Evolutionary conservation across 2,797 vertebrate genomes (phyloP).

Genomic region (Halcyon leucocephala): DNA sequence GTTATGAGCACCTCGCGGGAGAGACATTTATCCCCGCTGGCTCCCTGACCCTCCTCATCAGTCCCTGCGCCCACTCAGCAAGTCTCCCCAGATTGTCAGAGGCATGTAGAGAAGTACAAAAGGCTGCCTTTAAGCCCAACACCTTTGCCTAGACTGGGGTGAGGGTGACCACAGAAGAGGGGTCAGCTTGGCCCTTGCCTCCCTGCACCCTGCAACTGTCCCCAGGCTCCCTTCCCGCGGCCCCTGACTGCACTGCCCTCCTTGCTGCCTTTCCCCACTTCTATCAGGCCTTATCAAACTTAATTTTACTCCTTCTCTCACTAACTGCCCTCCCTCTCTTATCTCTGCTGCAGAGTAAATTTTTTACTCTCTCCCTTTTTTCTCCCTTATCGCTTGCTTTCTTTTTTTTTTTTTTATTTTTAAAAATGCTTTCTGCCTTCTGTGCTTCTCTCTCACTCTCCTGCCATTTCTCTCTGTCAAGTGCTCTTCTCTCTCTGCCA

Average conservation of each 20-base stretch:
- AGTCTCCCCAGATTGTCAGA: neutral
- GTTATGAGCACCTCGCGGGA: neutral
- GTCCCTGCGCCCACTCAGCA: neutral
- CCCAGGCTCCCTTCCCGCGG: fast-evolving
- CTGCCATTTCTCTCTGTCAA: conserved; percentile 5
- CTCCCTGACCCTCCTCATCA: neutral
- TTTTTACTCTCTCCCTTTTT: conserved; percentile 45
- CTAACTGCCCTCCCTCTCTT: conserved; percentile 39
- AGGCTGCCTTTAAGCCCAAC: neutral
- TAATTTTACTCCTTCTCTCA: conserved; percentile 39
- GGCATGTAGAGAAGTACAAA: fast-evolving
- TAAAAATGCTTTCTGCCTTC: conserved; percentile 13
- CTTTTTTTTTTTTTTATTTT: neutral
- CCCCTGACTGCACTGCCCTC: fast-evolving
- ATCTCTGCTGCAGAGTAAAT: conserved; percentile 49
- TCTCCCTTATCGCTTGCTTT: neutral
- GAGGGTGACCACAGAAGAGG: neutral
- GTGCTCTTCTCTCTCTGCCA: neutral
- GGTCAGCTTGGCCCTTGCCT: fast-evolving
- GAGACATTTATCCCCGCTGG: fast-evolving
- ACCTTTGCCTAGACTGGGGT: no score
- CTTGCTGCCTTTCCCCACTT: fast-evolving
- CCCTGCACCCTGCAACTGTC: neutral
- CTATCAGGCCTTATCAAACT: conserved; percentile 19
- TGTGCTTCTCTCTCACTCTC: neutral